phyloP scores from a whole-genome alignment of 2,888 invertebrate species.

The Drosophila diplacantha region DNA sequence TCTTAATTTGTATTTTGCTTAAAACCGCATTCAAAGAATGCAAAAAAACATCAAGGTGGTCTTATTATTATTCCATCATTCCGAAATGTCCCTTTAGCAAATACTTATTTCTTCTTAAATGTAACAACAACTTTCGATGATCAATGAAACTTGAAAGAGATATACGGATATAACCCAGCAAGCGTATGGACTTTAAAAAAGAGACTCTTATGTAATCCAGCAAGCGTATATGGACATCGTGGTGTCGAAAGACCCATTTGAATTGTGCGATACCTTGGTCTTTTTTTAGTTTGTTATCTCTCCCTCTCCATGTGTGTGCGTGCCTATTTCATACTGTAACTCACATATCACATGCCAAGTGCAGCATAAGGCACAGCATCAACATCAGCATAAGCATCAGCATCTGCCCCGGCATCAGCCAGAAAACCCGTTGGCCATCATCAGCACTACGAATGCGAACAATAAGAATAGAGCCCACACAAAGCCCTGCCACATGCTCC shows the following conservation, averaged over 20 bases:
- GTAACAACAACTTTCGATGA: background rate
- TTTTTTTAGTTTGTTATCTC: slow-evolving; percentile 19
- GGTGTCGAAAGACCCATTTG: background rate
- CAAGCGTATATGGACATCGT: slow-evolving; percentile 20
- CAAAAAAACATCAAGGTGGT: too few relatives aligned
- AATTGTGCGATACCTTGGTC: slow-evolving; percentile 9
- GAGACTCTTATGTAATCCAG: too few relatives aligned
- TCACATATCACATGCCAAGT: slow-evolving; percentile 44
- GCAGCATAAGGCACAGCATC: slow-evolving; percentile 30
- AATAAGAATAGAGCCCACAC: slow-evolving; percentile 34
- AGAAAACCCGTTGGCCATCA: slow-evolving; percentile 24
- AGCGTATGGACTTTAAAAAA: background rate
- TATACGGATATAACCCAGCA: too few relatives aligned
- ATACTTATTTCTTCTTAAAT: background rate
- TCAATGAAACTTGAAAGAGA: background rate
- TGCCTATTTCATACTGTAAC: slow-evolving; percentile 45
- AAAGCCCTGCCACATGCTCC: slow-evolving; percentile 20
- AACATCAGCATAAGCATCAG: slow-evolving; percentile 19
- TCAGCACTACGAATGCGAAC: slow-evolving; percentile 38
- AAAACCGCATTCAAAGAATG: too few relatives aligned
- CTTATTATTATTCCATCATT: background rate
- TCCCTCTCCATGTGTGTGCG: slow-evolving; percentile 37
- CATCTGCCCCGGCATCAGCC: background rate
- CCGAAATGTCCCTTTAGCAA: too few relatives aligned
- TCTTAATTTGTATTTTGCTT: background rate